Percentiles rank a stretch among this genome's conserved stretches.
phyloP scores from a whole-genome alignment of 2,113 vertebrate genomes.

The Pelobates fuscus region DNA sequence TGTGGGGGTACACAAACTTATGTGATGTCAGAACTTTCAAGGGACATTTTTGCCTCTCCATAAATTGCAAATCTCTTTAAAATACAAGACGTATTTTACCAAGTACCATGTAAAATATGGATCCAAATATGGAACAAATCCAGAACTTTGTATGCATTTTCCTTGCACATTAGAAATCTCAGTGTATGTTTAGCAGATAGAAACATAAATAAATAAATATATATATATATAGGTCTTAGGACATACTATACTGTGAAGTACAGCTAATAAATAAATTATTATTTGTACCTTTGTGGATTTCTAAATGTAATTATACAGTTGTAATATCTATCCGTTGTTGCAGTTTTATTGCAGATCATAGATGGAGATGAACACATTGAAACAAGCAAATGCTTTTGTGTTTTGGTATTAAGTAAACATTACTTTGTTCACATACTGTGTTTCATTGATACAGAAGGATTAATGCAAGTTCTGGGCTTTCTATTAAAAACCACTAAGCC shows the following conservation, averaged over 20 bases:
- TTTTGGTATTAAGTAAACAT: conserved; percentile 7
- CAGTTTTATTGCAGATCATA: conserved; percentile 50
- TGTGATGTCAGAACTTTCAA: background rate
- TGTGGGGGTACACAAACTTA: background rate
- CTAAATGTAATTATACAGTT: conserved; percentile 24
- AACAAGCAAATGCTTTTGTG: conserved; percentile 26
- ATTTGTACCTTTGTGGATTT: conserved; percentile 40
- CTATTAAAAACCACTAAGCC: too few relatives aligned
- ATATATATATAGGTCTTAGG: conserved; percentile 18
- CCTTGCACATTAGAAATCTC: conserved; percentile 35
- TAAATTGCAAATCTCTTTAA: background rate
- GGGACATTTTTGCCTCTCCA: background rate
- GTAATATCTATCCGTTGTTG: conserved; percentile 44
- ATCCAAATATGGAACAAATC: conserved; percentile 43
- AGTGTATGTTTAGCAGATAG: conserved; percentile 4
- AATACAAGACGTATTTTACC: conserved; percentile 30
- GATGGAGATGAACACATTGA: conserved; percentile 31
- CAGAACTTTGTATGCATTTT: conserved; percentile 33
- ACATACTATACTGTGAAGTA: conserved; percentile 41
- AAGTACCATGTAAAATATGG: conserved; percentile 41
- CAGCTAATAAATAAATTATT: conserved; percentile 44
- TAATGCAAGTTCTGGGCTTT: conserved; percentile 7
- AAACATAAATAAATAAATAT: background rate
- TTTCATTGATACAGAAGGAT: background rate
- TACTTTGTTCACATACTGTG: background rate